Percentiles rank a stretch among this genome's conserved stretches.
Evolutionary conservation across 1,140 invertebrate genomes (phyloP).

Genomic region (Sitobion miscanthi): DNA sequence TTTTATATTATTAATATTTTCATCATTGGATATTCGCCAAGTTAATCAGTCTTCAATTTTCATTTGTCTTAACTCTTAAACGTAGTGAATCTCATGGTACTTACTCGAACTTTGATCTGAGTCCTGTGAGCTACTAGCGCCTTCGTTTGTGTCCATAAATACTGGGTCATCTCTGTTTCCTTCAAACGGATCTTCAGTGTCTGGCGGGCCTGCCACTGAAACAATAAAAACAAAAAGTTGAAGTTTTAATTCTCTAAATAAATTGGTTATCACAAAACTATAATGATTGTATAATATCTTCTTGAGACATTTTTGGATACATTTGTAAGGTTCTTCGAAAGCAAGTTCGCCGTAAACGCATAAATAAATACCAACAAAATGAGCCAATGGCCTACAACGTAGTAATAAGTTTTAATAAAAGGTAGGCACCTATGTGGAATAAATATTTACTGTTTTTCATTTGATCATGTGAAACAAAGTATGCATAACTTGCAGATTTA

Average conservation of each 20-base stretch:
- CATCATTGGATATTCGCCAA: neutral
- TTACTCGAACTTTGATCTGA: neutral
- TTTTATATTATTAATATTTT: neutral
- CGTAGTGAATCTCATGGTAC: neutral
- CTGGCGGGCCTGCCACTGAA: slow-evolving; percentile 22
- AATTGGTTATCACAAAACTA: neutral
- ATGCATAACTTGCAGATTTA: no score
- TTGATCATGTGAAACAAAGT: no score
- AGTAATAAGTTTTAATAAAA: no score
- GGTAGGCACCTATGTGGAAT: no score
- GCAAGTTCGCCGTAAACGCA: neutral
- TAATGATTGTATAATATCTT: neutral
- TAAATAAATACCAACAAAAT: no score
- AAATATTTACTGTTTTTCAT: no score
- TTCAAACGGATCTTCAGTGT: neutral
- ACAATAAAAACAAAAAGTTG: neutral
- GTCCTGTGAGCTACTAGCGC: neutral
- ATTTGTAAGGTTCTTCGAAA: neutral
- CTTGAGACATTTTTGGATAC: neutral
- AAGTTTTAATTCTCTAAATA: neutral
- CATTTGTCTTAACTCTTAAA: neutral
- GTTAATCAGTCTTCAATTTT: neutral
- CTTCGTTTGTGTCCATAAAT: neutral
- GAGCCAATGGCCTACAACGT: no score
- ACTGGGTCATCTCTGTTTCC: neutral